Evolutionary conservation across 2,113 vertebrate genomes (phyloP), one percentile per base, ranked within the genome.

Genomic region (Sapajus apella): DNA sequence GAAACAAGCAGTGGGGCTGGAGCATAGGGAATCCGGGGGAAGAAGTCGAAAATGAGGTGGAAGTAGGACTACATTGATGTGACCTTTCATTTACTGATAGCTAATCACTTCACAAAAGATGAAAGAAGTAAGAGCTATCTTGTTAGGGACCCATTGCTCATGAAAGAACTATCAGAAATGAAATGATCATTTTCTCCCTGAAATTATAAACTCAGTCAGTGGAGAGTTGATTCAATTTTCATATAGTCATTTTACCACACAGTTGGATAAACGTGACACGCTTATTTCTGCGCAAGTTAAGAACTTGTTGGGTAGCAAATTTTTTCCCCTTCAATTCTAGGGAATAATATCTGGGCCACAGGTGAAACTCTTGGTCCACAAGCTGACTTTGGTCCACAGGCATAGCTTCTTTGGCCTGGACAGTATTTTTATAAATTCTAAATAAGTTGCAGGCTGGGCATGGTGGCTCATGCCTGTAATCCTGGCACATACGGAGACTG

Each of bases 161-260:
- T 12, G 3, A 3, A 64, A 95, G 61, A 64, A 50, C 40, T 77
- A 50, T 45, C 21, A 55, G 47, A 81, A n/a, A 50, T 4, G 75
- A 45, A 93, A 86, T n/a, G 4, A 37, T 14, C 14, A 90, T 45
- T 56, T 68, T 75, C 81, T 45, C 80, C 40, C 86, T 45, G 12
- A 90, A 47, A 76, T 81, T 66, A 75, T 20, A 92, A 66, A 95
- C 66, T 43, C 64, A 87, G 66, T 40, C 20, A 68, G 12, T 21
- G 3, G 86, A 86, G 37, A 93, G 70, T 21, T 14, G 27, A 93
- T 58, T 75, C 0, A 1, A 56, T 56, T 92, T 79, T 35, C 43
- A 35, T 18, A 37, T 0, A 30, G 18, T 64, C 30, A 37, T 32
- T 61, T 56, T 81, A 58, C 58, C 32, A 45, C 18, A 76, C 6